These are phyloP conservation scores for Limanda limanda DNA, from an alignment of 2,113 vertebrate species.

Conservation along the genomic window DNA sequence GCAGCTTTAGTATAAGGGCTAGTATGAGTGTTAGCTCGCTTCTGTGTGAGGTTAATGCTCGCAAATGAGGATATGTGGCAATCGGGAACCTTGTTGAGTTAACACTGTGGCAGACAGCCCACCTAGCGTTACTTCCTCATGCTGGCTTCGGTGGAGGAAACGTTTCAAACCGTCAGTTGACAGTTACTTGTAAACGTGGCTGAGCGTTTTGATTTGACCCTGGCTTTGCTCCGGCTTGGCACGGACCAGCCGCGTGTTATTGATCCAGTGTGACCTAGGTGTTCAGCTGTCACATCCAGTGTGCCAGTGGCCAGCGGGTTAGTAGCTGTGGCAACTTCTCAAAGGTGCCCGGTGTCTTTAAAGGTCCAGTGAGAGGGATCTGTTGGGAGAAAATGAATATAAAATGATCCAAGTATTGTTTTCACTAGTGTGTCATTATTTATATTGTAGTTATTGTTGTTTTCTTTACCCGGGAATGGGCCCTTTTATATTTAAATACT, in stretches of 20 bases:
- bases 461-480: too few species aligned
- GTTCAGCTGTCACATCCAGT: slow-evolving; percentile 37
- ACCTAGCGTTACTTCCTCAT: slow-evolving; percentile 19
- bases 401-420: too few species aligned
- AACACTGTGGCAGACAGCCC: not conserved
- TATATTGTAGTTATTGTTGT: too few species aligned
- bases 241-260: slow-evolving; percentile 5
- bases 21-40: not conserved
- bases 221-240: not conserved
- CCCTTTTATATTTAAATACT: too few species aligned
- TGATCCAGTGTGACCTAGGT: slow-evolving; percentile 2
- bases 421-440: too few species aligned
- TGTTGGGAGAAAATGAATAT: too few species aligned
- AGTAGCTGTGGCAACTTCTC: slow-evolving; percentile 21
- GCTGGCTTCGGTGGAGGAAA: not conserved
- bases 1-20: slow-evolving; percentile 11
- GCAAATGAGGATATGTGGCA: slow-evolving; percentile 5
- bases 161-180: slow-evolving; percentile 3
- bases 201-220: slow-evolving; percentile 34
- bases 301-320: not conserved
- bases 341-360: slow-evolving; percentile 16
- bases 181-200: slow-evolving; percentile 59
- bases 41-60: not conserved
- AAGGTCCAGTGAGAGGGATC: not conserved
- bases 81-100: not conserved